These are phyloP conservation scores for Unio pictorum DNA, from an alignment of 2,888 invertebrate genomes.

Conservation along the genomic window DNA sequence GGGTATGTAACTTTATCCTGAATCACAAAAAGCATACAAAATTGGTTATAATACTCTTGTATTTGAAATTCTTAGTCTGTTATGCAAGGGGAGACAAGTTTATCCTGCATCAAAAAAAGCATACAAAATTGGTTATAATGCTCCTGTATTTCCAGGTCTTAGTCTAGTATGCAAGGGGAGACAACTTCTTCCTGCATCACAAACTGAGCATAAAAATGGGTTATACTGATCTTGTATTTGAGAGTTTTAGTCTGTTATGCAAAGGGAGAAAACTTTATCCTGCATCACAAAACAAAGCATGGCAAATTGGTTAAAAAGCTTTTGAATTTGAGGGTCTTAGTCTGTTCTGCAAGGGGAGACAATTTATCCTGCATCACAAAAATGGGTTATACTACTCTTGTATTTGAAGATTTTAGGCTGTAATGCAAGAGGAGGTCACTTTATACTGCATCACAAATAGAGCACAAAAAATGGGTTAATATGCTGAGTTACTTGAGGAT, in stretches of 20 bases:
- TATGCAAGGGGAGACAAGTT: conserved; percentile 35
- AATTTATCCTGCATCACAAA: conserved; percentile 10
- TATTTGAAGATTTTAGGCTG: conserved; percentile 42
- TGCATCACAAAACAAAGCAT: not conserved
- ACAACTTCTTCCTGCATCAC: conserved; percentile 16
- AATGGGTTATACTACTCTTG: too few relatives aligned
- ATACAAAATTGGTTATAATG: too few relatives aligned
- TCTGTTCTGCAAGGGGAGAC: conserved; percentile 48
- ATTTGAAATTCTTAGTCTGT: conserved; percentile 46
- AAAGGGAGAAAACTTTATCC: conserved; percentile 20
- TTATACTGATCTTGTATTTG: too few relatives aligned
- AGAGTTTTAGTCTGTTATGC: conserved; percentile 53
- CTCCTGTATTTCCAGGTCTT: conserved; percentile 20
- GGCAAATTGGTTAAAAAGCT: too few relatives aligned
- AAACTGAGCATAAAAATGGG: not conserved
- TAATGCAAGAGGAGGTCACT: conserved; percentile 39
- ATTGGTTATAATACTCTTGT: too few relatives aligned
- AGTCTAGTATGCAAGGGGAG: conserved; percentile 49
- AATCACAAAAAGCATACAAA: not conserved
- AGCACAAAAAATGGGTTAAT: too few relatives aligned
- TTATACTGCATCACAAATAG: conserved; percentile 5
- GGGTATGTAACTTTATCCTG: conserved; percentile 24
- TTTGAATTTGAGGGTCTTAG: conserved; percentile 28
- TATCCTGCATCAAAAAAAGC: conserved; percentile 5
- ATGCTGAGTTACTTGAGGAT: conserved; percentile 5